These are phyloP conservation scores for Octonoba sinensis DNA, from an alignment of 2,888 invertebrate species.

Conservation along the genomic window DNA sequence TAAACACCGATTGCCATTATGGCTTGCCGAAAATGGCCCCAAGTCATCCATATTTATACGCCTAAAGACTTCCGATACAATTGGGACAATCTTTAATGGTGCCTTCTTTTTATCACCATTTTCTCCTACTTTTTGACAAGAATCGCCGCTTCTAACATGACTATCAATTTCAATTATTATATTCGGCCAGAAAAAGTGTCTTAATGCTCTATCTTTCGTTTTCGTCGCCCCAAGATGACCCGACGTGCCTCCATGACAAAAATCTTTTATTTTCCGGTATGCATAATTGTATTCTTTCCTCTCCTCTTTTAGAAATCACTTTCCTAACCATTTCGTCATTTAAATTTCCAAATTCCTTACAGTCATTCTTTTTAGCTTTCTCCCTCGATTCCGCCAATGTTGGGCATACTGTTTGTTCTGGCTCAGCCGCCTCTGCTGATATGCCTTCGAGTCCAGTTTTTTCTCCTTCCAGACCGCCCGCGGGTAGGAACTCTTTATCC, in stretches of 20 bases:
- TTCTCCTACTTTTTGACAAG: constrained; percentile 18
- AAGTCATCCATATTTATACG: constrained; percentile 26
- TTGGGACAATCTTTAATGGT: constrained; percentile 10
- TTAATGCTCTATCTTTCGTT: constrained; percentile 14
- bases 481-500: neutral
- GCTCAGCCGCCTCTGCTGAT: neutral
- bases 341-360: neutral
- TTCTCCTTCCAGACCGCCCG: neutral
- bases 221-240: constrained; percentile 16
- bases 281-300: neutral
- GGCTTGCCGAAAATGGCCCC: neutral
- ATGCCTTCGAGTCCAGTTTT: neutral
- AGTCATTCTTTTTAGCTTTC: neutral
- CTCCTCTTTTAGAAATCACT: neutral
- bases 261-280: neutral
- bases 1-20: neutral
- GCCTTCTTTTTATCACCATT: constrained; percentile 21
- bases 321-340: neutral
- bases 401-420: neutral
- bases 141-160: constrained; percentile 9
- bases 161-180: constrained; percentile 15
- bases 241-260: constrained; percentile 13
- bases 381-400: neutral
- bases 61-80: constrained; percentile 21
- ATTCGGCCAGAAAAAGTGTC: constrained; percentile 22